Percentiles rank a stretch among this genome's conserved stretches.
phyloP scores from a whole-genome alignment of 2,113 vertebrate species.

The Panthera uncia region DNA sequence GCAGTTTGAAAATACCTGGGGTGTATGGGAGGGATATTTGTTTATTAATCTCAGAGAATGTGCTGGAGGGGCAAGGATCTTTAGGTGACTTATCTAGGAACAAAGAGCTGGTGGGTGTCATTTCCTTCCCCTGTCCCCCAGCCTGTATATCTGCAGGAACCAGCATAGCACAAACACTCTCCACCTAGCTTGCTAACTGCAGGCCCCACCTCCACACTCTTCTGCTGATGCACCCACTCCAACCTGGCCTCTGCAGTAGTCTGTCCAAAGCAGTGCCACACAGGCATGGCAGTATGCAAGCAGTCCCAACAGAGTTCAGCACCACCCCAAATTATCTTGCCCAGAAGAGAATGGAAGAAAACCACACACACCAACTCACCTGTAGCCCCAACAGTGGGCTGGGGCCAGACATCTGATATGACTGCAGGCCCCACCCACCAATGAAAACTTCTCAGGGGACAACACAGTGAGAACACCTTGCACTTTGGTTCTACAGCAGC shows the following conservation, averaged over 20 bases:
- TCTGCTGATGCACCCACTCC: not conserved
- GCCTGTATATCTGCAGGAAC: not conserved
- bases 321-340: not conserved
- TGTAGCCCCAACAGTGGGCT: not conserved
- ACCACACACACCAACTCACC: not conserved
- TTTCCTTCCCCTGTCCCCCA: not conserved
- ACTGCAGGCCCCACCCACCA: not conserved
- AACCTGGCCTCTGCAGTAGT: not conserved
- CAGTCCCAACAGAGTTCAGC: not conserved
- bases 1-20: not conserved
- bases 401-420: not conserved
- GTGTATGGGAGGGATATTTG: not conserved
- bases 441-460: not conserved
- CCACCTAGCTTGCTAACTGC: not conserved
- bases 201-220: not conserved
- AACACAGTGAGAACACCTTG: not conserved
- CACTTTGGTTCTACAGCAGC: not conserved
- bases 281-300: not conserved
- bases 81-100: not conserved
- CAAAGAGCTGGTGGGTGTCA: not conserved
- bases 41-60: not conserved
- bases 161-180: not conserved
- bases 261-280: not conserved
- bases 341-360: not conserved
- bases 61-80: not conserved